Evolutionary conservation across 2,797 vertebrate genomes (phyloP).

Genomic region (Fratercula arctica): DNA sequence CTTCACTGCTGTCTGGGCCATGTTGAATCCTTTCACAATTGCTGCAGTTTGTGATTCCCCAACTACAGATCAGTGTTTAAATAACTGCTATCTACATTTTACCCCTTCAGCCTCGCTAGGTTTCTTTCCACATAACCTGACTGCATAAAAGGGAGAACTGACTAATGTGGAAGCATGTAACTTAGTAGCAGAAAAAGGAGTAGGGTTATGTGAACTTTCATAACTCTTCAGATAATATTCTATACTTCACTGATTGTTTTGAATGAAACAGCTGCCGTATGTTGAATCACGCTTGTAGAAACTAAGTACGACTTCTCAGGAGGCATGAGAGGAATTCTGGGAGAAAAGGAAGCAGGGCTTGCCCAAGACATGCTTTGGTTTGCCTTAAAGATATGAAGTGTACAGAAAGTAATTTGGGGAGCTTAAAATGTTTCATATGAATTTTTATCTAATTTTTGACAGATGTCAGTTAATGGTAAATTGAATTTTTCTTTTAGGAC

Average conservation of each 20-base stretch:
- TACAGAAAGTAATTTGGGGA: slow-evolving; percentile 12
- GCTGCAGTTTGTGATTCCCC: not conserved
- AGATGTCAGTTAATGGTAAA: not conserved
- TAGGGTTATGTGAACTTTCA: not conserved
- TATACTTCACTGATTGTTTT: not conserved
- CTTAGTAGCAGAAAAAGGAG: not conserved
- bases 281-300: not conserved
- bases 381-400: not conserved
- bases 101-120: not conserved
- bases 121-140: not conserved
- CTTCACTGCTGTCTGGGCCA: not conserved
- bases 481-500: not conserved
- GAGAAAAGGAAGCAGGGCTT: not conserved
- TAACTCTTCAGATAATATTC: not conserved
- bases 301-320: not conserved
- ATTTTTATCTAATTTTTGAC: not conserved
- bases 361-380: not conserved
- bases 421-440: slow-evolving; percentile 24
- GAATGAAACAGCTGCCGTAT: not conserved
- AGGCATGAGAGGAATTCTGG: not conserved
- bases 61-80: not conserved
- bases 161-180: not conserved
- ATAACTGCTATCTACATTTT: not conserved
- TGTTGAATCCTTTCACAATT: not conserved
- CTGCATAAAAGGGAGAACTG: not conserved